Evolutionary conservation across 2,113 vertebrate genomes (phyloP), one percentile per base, ranked within the genome.

Genomic region (Antidorcas marsupialis): DNA sequence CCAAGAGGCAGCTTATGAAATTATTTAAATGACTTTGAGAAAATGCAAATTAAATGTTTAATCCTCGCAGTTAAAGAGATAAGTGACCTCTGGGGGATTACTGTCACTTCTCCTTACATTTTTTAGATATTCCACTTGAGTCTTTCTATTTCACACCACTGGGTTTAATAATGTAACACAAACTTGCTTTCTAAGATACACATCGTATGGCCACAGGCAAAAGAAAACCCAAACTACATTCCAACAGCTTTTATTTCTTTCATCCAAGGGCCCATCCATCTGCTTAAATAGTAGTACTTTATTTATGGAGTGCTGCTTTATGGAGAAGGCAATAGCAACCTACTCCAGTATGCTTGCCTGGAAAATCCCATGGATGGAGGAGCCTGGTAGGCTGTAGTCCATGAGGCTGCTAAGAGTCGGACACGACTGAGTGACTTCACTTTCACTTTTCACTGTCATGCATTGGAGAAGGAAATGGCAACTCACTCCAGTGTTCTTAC

Each of bases 41-140:
- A 92, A 95, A 95, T 21, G 62, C 74, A 23, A 97, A 96, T 82
- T 79, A 83, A 91, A 93, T 47, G 12, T 97, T 94, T 82, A 94
- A 92, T 81, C 39, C n/a, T 87, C 0, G 9, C 14, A 55, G 71
- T 91, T 93, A 92, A 92, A 87, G 60, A 92, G 43, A 47, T 55
- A 94, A 96, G 90, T n/a, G 43, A 88, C 43, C 87, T 55, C 2
- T 7, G 1, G 71, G 82, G 64, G 7, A 52, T 71, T 78, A 39
- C 89, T 85, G 91, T 94, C 85, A 92, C 85, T 91, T 94, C 71
- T 59, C 47, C 59, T 93, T 43, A 59, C 1, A 28, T 27, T 64
- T 96, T 71, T 39, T 7, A 78, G 30, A 36, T 8, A 43, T 39
- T 62, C 81, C 33, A 23, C 55, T 47, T 55, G 33, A n/a, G 23